A percentile compares a stretch with the other conserved stretches of the same genome.
Conservation (phyloP, 2,113 vertebrate species). For the Tragelaphus scriptus region DNA sequence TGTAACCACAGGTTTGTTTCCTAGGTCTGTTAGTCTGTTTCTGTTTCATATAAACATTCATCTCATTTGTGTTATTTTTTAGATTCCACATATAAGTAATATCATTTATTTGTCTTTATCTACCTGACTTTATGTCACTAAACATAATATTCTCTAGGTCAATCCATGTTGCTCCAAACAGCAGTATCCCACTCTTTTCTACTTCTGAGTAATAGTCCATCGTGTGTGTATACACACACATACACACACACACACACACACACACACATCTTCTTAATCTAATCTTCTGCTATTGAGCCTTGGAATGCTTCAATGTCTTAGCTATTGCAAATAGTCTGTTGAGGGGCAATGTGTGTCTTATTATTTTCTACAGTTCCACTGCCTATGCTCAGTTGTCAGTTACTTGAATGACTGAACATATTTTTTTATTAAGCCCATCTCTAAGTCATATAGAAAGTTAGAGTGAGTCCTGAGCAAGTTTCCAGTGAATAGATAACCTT, state of each 20-base stretch:
- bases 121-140: neutral
- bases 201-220: neutral
- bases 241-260: neutral
- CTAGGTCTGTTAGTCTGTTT: neutral
- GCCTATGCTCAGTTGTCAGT: neutral
- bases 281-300: neutral
- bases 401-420: neutral
- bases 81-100: neutral
- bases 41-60: neutral
- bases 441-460: neutral
- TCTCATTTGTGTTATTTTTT: neutral
- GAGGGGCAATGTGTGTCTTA: neutral
- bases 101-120: neutral
- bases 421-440: neutral
- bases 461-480: neutral
- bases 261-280: neutral
- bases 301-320: neutral
- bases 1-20: neutral
- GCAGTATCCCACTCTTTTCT: neutral
- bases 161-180: neutral
- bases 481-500: neutral
- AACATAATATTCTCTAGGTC: neutral
- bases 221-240: accelerated
- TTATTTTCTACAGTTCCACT: neutral
- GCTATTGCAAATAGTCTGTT: neutral